Conservation (phyloP, 1,140 invertebrate genomes). For the Drosophila bifasciata region DNA sequence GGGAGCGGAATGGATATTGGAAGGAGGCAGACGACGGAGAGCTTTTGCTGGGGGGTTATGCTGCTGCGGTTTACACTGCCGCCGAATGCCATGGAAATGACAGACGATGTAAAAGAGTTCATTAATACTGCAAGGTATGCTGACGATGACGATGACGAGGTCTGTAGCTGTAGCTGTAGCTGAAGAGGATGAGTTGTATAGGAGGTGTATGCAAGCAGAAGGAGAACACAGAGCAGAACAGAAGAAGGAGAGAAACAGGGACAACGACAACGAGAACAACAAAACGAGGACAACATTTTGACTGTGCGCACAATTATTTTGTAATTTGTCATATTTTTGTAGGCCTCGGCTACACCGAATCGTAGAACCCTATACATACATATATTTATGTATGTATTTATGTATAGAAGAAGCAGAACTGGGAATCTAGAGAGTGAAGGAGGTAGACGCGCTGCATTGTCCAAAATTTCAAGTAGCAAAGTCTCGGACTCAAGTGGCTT, state of each 20-base stretch:
- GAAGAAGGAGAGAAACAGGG: slow-evolving; percentile 14
- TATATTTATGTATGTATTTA: neutral
- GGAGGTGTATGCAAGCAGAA: slow-evolving; percentile 16
- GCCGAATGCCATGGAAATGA: slow-evolving; percentile 67
- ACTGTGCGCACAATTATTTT: slow-evolving; percentile 79
- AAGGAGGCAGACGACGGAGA: slow-evolving; percentile 42
- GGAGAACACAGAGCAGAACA: slow-evolving; percentile 9
- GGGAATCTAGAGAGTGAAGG: neutral
- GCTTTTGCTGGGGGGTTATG: neutral
- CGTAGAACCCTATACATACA: slow-evolving; percentile 14
- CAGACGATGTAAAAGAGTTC: slow-evolving; percentile 81
- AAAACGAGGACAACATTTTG: slow-evolving; percentile 69
- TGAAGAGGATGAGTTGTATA: neutral
- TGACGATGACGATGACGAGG: slow-evolving; percentile 37
- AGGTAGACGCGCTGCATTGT: slow-evolving; percentile 45
- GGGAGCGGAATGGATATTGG: slow-evolving; percentile 42
- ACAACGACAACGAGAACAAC: slow-evolving; percentile 14
- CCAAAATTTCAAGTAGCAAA: slow-evolving; percentile 75
- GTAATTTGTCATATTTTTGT: slow-evolving; percentile 79
- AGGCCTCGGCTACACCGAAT: slow-evolving; percentile 39
- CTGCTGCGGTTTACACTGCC: slow-evolving; percentile 47
- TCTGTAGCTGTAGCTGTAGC: neutral
- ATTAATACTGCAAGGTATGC: slow-evolving; percentile 78
- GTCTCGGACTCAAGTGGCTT: slow-evolving; percentile 74
- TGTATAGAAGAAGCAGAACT: slow-evolving; percentile 15